These are phyloP conservation scores for Brachyhypopomus occidentalis DNA, from an alignment of 2,113 vertebrate genomes.

Conservation along the genomic window DNA sequence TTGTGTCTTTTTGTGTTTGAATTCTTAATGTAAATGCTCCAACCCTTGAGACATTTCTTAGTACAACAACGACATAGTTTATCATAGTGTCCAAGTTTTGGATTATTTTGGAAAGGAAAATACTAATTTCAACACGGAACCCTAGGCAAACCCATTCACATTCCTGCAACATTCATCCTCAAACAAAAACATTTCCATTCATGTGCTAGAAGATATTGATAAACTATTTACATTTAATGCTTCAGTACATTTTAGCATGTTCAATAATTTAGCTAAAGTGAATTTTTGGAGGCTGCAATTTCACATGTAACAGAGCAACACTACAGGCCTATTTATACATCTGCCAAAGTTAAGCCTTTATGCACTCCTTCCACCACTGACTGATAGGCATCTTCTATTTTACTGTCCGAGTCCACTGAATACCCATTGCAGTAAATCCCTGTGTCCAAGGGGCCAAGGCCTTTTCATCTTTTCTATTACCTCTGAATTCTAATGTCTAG, in stretches of 20 bases:
- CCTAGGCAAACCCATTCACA: too few species aligned
- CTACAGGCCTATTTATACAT: not conserved
- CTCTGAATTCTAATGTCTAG: constrained; percentile 18
- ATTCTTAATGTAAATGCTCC: not conserved
- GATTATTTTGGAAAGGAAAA: too few species aligned
- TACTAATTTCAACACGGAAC: too few species aligned
- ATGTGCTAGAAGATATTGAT: too few species aligned
- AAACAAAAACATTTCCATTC: too few species aligned
- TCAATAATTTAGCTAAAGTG: too few species aligned
- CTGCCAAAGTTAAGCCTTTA: constrained; percentile 12
- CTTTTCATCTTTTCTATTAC: constrained; percentile 40
- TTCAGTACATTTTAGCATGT: too few species aligned
- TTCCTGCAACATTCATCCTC: too few species aligned
- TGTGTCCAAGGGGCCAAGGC: constrained; percentile 8
- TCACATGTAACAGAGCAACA: not conserved
- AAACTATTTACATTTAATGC: too few species aligned
- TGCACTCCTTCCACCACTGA: not conserved
- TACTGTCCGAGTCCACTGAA: not conserved
- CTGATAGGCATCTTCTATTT: constrained; percentile 26
- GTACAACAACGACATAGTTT: too few species aligned
- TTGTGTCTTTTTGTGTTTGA: not conserved
- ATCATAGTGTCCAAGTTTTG: too few species aligned
- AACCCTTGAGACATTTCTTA: too few species aligned
- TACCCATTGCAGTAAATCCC: constrained; percentile 21
- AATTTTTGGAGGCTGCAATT: not conserved